phyloP scores from a whole-genome alignment of 2,888 invertebrate species.

The Cheiracanthium punctorium region DNA sequence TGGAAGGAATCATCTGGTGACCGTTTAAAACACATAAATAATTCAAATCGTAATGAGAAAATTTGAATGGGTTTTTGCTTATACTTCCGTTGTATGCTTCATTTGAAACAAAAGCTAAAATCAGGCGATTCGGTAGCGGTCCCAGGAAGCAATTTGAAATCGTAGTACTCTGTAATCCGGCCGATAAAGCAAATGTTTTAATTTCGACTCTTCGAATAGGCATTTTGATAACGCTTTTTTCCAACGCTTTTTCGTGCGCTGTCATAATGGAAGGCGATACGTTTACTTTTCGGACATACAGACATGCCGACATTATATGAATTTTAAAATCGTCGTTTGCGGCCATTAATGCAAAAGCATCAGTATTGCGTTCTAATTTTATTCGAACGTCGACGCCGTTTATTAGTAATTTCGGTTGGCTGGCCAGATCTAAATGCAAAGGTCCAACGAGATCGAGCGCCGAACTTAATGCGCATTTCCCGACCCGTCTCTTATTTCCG shows the following conservation, averaged over 20 bases:
- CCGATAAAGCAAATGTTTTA: conserved; percentile 15
- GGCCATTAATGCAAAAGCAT: conserved; percentile 24
- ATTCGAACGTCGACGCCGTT: conserved; percentile 29
- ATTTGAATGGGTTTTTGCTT: conserved; percentile 36
- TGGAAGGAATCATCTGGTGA: conserved; percentile 13
- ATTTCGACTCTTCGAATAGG: background rate
- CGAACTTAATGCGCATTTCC: background rate
- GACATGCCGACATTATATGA: background rate
- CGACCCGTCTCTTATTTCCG: background rate
- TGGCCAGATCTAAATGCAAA: conserved; percentile 30
- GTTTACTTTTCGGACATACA: conserved; percentile 31
- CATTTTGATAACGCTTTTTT: background rate
- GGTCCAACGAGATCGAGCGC: conserved; percentile 19
- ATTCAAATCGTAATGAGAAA: conserved; percentile 16
- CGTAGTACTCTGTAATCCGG: background rate
- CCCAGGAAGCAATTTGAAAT: conserved; percentile 42
- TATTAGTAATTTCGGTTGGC: conserved; percentile 29
- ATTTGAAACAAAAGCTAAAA: conserved; percentile 33
- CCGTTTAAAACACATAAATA: conserved; percentile 20
- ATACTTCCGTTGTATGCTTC: conserved; percentile 29
- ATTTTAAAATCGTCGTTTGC: background rate
- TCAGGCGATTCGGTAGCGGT: background rate
- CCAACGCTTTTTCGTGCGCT: conserved; percentile 48
- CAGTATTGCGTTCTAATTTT: conserved; percentile 20
- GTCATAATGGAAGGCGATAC: conserved; percentile 20